Evolutionary conservation across 2,888 invertebrate genomes (phyloP).

Genomic region (Urechis unicinctus): DNA sequence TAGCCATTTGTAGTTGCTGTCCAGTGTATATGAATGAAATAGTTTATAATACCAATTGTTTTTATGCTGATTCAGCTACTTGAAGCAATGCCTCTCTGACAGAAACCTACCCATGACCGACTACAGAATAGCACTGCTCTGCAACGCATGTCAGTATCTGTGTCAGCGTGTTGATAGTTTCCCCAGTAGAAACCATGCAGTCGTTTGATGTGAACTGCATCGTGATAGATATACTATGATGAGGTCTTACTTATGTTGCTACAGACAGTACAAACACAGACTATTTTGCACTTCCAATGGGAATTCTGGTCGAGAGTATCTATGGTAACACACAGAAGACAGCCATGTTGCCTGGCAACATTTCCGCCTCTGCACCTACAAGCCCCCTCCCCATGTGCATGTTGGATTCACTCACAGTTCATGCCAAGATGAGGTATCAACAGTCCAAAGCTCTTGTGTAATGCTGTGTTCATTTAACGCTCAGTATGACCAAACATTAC

Average conservation of each 20-base stretch:
- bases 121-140: constrained; percentile 82
- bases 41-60: background rate
- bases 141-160: constrained; percentile 69
- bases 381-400: constrained; percentile 86
- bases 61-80: constrained; percentile 58
- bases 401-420: constrained; percentile 86
- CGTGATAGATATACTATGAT: no score
- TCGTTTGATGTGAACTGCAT: background rate
- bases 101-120: constrained; percentile 60
- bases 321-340: constrained; percentile 52
- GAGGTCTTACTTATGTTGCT: constrained; percentile 8
- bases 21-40: background rate
- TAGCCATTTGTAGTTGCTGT: background rate
- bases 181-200: background rate
- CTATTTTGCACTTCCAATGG: constrained; percentile 85
- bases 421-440: constrained; percentile 84
- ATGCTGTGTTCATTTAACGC: no score
- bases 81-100: constrained; percentile 63
- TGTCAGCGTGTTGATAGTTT: background rate
- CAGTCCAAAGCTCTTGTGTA: no score
- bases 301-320: constrained; percentile 79
- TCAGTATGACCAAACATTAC: no score
- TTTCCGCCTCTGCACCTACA: constrained; percentile 62
- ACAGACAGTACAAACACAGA: constrained; percentile 72
- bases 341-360: constrained; percentile 48